phyloP scores from a whole-genome alignment of 2,113 vertebrate species.

The Laterallus jamaicensis region DNA sequence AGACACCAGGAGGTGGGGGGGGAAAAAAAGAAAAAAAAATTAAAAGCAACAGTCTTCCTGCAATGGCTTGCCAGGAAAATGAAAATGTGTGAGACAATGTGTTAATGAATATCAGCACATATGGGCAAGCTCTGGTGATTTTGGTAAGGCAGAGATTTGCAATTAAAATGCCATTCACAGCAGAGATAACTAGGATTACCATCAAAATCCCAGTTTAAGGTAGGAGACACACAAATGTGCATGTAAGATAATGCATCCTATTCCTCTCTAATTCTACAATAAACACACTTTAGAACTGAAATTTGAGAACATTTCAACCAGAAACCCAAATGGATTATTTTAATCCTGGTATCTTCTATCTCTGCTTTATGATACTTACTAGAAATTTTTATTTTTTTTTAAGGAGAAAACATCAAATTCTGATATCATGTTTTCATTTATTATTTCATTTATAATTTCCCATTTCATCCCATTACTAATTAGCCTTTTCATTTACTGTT shows the following conservation, averaged over 20 bases:
- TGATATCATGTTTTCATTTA: not conserved
- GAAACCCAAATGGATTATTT: not conserved
- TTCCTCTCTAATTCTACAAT: not conserved
- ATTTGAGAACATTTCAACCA: not conserved
- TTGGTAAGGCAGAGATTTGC: not conserved
- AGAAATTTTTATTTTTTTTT: not conserved
- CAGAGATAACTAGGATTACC: not conserved
- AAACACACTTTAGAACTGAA: not conserved
- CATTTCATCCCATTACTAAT: not conserved
- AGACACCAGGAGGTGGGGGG: not conserved
- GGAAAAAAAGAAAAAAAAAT: no score
- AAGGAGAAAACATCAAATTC: not conserved
- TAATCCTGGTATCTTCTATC: not conserved
- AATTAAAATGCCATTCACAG: conserved; percentile 15
- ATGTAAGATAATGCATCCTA: not conserved
- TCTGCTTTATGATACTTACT: not conserved
- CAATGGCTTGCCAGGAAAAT: conserved; percentile 29
- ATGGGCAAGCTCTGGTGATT: not conserved
- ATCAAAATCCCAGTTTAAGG: not conserved
- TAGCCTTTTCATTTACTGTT: not conserved
- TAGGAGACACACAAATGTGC: fast-evolving
- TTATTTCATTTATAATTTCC: not conserved
- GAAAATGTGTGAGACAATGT: conserved; percentile 46
- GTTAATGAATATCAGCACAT: conserved; percentile 29
- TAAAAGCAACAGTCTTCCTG: not conserved